Evolutionary conservation across 2,888 invertebrate genomes (phyloP).

Genomic region (Gisinianus flammeolus): DNA sequence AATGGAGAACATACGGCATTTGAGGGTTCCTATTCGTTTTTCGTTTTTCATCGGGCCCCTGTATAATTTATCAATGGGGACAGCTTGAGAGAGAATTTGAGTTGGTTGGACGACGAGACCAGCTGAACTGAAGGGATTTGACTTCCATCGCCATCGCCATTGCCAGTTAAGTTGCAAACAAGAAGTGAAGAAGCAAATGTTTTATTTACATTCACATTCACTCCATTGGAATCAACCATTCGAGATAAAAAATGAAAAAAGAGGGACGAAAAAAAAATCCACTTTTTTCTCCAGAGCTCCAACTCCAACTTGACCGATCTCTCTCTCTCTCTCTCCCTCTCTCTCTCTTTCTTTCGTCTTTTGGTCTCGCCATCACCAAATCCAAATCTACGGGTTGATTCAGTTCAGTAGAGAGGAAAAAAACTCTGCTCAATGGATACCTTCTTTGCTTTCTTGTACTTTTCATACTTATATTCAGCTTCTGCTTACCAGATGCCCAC

Average conservation of each 20-base stretch:
- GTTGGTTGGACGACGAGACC: not conserved
- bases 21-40: not conserved
- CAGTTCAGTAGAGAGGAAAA: slow-evolving; percentile 27
- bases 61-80: not conserved
- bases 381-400: slow-evolving; percentile 19
- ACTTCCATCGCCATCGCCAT: not conserved
- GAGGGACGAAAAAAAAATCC: not conserved
- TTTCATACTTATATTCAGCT: not conserved
- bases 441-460: not conserved
- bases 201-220: slow-evolving; percentile 30
- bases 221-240: slow-evolving; percentile 25
- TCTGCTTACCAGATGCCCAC: slow-evolving; percentile 4
- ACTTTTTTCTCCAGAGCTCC: no score
- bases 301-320: slow-evolving; percentile 24
- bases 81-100: not conserved
- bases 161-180: not conserved
- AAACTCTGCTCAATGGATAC: slow-evolving; percentile 10
- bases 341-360: not conserved
- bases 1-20: not conserved
- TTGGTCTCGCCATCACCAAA: not conserved
- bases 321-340: not conserved
- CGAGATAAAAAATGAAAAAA: slow-evolving; percentile 11
- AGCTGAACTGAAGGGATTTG: not conserved
- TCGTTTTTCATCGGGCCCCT: not conserved
- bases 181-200: not conserved